phyloP scores from a whole-genome alignment of 2,888 invertebrate species.

The Drosophila niveifrons region DNA sequence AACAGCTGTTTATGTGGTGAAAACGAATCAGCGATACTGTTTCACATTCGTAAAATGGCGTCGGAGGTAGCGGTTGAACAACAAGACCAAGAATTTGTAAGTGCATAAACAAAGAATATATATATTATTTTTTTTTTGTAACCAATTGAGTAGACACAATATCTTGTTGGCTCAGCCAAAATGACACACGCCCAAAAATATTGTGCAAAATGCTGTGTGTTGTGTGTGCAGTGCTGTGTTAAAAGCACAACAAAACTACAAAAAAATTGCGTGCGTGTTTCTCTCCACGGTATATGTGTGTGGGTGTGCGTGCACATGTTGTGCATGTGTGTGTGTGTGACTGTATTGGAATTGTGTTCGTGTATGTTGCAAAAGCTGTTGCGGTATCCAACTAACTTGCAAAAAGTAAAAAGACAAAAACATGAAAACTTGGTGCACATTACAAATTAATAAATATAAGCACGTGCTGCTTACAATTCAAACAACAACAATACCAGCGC shows the following conservation, averaged over 20 bases:
- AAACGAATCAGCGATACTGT: conserved; percentile 53
- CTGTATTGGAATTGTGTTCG: conserved; percentile 30
- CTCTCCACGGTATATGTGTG: conserved; percentile 35
- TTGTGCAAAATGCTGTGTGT: conserved; percentile 15
- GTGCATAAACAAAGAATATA: conserved; percentile 53
- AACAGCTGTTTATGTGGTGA: conserved; percentile 61
- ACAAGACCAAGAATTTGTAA: conserved; percentile 68
- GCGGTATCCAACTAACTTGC: conserved; percentile 44
- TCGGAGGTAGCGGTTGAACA: conserved; percentile 69
- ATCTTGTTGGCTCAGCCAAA: conserved; percentile 20
- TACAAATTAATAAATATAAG: conserved; percentile 21
- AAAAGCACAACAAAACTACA: conserved; percentile 18
- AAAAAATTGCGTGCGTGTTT: conserved; percentile 66
- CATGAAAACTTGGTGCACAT: conserved; percentile 9
- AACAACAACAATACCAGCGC: conserved; percentile 21
- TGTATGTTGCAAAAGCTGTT: conserved; percentile 44
- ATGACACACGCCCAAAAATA: conserved; percentile 37
- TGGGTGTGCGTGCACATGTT: conserved; percentile 37
- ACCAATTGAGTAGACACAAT: conserved; percentile 48
- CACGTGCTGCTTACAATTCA: conserved; percentile 55
- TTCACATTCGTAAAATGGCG: conserved; percentile 70
- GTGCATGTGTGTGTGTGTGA: conserved; percentile 35
- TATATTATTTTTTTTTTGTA: conserved; percentile 23
- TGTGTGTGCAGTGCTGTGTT: not conserved
- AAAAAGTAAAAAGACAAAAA: conserved; percentile 11